Conservation (phyloP, 2,888 invertebrate species). For the Celastrina argiolus region DNA sequence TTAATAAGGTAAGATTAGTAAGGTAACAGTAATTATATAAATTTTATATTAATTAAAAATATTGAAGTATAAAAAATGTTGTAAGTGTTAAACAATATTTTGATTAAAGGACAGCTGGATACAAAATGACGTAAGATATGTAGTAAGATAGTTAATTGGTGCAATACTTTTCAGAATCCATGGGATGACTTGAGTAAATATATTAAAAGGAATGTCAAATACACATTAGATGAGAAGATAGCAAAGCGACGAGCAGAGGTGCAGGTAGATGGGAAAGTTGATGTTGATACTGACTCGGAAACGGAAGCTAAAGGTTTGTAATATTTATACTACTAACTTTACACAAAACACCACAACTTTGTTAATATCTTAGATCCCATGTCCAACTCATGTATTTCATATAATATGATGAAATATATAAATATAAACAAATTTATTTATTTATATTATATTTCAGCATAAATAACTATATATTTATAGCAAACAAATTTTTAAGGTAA, state of each 20-base stretch:
- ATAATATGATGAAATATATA: background rate
- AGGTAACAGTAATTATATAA: background rate
- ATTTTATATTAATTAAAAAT: background rate
- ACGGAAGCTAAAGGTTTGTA: conserved; percentile 45
- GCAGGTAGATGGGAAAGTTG: conserved; percentile 63
- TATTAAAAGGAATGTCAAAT: conserved; percentile 86
- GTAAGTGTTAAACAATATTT: too few species aligned
- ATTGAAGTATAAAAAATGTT: too few species aligned
- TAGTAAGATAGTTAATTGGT: background rate
- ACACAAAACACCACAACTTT: too few species aligned
- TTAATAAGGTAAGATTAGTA: conserved; percentile 77
- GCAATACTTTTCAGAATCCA: conserved; percentile 74
- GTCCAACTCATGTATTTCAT: too few species aligned
- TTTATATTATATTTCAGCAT: background rate
- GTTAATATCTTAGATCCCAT: background rate
- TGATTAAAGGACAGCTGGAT: too few species aligned
- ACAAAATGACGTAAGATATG: too few species aligned
- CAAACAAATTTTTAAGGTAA: background rate
- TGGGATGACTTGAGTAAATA: conserved; percentile 89
- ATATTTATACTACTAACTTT: too few species aligned
- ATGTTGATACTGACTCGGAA: conserved; percentile 73
- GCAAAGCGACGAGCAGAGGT: conserved; percentile 68
- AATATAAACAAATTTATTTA: background rate
- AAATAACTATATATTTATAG: background rate
- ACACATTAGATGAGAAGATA: conserved; percentile 91